Base-by-base conservation (phyloP, 2,888 invertebrate genomes). In the Tenthredo livida region DNA sequence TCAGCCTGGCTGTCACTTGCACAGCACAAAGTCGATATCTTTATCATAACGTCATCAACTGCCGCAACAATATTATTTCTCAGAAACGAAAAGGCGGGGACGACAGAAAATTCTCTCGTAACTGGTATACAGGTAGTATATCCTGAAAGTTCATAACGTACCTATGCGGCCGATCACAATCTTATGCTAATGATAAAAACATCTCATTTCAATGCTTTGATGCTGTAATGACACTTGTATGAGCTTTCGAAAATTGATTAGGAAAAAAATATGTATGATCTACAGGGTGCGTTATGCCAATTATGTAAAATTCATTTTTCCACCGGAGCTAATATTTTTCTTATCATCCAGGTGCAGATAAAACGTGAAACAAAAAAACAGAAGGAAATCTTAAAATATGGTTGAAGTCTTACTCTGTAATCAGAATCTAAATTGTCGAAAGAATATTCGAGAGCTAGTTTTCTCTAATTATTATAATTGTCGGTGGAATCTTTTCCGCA, bases 11-110 rank as follows among this genome's bases (percentile, higher is more conserved):
- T 91, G 91, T 91, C 91, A 91, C 87, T 86, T 86, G 87, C 91
- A 91, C 90, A 88, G 89, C 84, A 78, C 88, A 89, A 88, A 89
- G 90, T 90, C 90, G 88, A 91, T 91, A 91, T 91, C 90, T 91
- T 90, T 91, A 90, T 83, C 83, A 80, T 91, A 89, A 89, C 89
- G 88, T 89, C 87, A 90, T 90, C 90, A 89, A 88, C 88, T 88
- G 70, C 21, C 85, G 77, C 77, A 78, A 88, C 89, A 88, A 90
- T 89, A 91, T 91, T 91, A 91, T 90, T 90, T 90, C 89, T 88
- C 87, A 85, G 86, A 86, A 86, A 73, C 47, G 67, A 83, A 67
- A 83, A 83, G 65, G 67, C 83, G 67, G 50, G 70, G 70, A 50
- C 67, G 43, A 43, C 37, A 65, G 15, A 25, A 61, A 25, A 61